phyloP scores from a whole-genome alignment of 2,113 vertebrate genomes.

The Dasyornis broadbenti region DNA sequence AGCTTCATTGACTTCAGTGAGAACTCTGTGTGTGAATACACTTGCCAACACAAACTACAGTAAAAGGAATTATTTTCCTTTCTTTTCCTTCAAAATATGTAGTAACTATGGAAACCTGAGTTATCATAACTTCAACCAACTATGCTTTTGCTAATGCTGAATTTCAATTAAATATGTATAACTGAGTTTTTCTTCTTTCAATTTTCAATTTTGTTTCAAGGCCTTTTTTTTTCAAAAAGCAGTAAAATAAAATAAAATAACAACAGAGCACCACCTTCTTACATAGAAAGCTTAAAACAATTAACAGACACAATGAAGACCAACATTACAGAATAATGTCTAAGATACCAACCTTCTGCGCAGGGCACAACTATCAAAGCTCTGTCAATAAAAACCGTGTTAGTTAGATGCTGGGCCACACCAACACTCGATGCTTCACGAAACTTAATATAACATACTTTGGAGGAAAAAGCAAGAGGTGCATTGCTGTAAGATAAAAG shows the following conservation, averaged over 20 bases:
- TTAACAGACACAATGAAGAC: conserved; percentile 45
- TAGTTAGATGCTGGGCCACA: conserved; percentile 31
- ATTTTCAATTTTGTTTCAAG: neutral
- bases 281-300: conserved; percentile 44
- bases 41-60: neutral
- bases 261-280: neutral
- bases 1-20: conserved; percentile 43
- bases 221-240: neutral
- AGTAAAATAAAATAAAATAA: neutral
- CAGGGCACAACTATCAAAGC: conserved; percentile 98
- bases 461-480: conserved; percentile 10
- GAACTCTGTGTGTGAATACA: neutral
- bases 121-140: neutral
- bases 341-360: conserved; percentile 91
- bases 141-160: neutral
- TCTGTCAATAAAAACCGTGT: conserved; percentile 93
- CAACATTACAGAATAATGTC: conserved; percentile 24
- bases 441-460: conserved; percentile 26
- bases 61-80: neutral
- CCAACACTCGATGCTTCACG: neutral
- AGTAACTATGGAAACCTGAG: neutral
- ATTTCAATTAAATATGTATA: neutral
- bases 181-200: neutral
- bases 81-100: neutral
- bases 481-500: conserved; percentile 44